Evolutionary conservation across 1,140 invertebrate species (phyloP), one percentile per base, ranked within the genome.

Genomic region (Diorhabda carinulata): DNA sequence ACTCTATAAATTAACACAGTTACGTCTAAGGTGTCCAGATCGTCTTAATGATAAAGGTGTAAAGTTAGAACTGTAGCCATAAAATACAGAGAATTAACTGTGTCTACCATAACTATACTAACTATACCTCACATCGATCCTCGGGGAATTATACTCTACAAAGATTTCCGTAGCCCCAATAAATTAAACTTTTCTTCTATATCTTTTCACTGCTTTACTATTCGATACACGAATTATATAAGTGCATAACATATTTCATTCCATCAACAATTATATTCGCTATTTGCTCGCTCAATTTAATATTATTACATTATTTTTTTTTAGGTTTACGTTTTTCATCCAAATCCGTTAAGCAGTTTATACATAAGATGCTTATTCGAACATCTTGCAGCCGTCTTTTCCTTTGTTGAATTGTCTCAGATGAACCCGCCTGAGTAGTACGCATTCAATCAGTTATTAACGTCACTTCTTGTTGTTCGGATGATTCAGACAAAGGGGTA

Each of bases 31-130:
- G 58, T 60, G 58, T 60, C 58, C 58, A 60, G 58, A 60, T 60
- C 58, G 58, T 60, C 58, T 60, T 40, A 25, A 40, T 60, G 58
- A 60, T 60, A 60, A 60, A 60, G 58, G 58, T 60, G 58, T 60
- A 60, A 60, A 60, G 58, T 60, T 60, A 41, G 42, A 60, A 60
- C 58, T 40, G 58, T 60, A 60, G 58, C 58, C 25, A 60, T 60
- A 60, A 10, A 60, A 41, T 60, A 60, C 25, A 7, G 9, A 25
- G 58, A 60, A 60, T 60, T 60, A 60, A 60, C 58, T 41, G 58
- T 41, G 25, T 60, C 42, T 5, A 41, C 58, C 40, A 7, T 42
- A 60, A 60, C 58, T 60, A 60, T 25, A 8, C 7, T 41, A 60
- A 60, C 25, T 60, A 60, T 9, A 41, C 58, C 58, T 60, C 10